Evolutionary conservation across 2,113 vertebrate genomes (phyloP).

Genomic region (Shinisaurus crocodilurus): DNA sequence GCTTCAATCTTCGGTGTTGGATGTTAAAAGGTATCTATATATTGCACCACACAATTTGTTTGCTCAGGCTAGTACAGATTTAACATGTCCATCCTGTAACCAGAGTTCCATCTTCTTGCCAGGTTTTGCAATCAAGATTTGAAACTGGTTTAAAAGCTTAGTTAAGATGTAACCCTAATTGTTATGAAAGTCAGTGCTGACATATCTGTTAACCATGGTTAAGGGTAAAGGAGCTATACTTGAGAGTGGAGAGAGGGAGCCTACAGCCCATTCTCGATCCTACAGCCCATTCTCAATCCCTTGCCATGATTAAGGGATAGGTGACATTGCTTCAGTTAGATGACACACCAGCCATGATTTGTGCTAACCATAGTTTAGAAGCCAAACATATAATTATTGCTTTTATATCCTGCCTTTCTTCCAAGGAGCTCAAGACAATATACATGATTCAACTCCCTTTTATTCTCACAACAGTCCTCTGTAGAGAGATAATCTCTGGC

Average conservation of each 20-base stretch:
- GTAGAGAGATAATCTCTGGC: neutral
- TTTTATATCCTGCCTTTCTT: too few relatives aligned
- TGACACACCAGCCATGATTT: neutral
- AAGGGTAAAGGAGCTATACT: neutral
- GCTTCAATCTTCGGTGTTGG: constrained; percentile 81
- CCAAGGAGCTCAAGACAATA: too few relatives aligned
- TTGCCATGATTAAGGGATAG: too few relatives aligned
- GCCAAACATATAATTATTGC: neutral
- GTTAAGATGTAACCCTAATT: too few relatives aligned
- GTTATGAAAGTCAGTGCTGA: neutral
- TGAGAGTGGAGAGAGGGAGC: too few relatives aligned
- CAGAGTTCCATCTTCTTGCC: neutral
- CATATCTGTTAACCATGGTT: neutral
- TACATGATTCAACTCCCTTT: too few relatives aligned
- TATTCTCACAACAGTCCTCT: too few relatives aligned
- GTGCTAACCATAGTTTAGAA: neutral
- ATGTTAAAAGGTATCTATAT: constrained; percentile 84
- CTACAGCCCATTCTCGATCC: too few relatives aligned
- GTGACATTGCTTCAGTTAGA: neutral
- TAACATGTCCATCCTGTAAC: neutral
- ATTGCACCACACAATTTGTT: neutral
- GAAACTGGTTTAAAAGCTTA: neutral
- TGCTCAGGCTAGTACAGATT: neutral
- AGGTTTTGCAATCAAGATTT: neutral
- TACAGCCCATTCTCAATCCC: neutral